A percentile compares a stretch with the other conserved stretches of the same genome.
These are phyloP conservation scores for Prionailurus viverrinus DNA, from an alignment of 2,113 vertebrate genomes.

Conservation along the genomic window DNA sequence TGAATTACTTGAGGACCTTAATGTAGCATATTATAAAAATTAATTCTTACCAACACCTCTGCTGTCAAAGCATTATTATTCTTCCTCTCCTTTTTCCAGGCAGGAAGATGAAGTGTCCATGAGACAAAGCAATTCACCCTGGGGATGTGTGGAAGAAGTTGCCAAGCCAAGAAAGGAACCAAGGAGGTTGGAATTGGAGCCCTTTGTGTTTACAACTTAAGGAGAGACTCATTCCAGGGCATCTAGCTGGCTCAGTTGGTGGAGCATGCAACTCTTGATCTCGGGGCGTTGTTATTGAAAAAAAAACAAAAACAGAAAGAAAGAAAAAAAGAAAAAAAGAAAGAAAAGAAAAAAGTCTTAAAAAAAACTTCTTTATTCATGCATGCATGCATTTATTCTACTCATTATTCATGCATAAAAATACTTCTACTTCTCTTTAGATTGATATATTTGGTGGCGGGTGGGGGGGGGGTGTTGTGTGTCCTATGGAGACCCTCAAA, in stretches of 20 bases:
- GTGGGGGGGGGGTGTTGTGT: not conserved
- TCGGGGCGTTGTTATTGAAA: not conserved
- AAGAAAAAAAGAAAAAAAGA: no score
- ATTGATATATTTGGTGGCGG: not conserved
- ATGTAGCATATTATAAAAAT: slow-evolving; percentile 64
- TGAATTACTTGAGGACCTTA: slow-evolving; percentile 9
- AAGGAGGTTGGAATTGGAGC: not conserved
- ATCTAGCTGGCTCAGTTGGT: not conserved
- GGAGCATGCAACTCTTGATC: not conserved
- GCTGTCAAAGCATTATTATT: slow-evolving; percentile 29
- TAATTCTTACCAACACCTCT: slow-evolving; percentile 67
- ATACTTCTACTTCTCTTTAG: slow-evolving; percentile 36
- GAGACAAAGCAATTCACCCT: not conserved
- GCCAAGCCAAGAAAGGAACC: not conserved
- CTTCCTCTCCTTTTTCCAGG: not conserved
- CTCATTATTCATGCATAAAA: not conserved
- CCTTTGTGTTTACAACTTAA: not conserved
- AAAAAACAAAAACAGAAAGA: not conserved
- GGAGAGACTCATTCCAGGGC: not conserved
- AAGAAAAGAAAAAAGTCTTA: no score
- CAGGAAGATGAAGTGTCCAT: not conserved
- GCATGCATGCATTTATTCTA: not conserved
- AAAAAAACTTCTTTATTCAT: not conserved
- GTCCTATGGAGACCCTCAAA: not conserved
- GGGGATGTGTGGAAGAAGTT: slow-evolving; percentile 1